Conservation (phyloP, 2,888 invertebrate genomes). For the Oeneis ivallda region DNA sequence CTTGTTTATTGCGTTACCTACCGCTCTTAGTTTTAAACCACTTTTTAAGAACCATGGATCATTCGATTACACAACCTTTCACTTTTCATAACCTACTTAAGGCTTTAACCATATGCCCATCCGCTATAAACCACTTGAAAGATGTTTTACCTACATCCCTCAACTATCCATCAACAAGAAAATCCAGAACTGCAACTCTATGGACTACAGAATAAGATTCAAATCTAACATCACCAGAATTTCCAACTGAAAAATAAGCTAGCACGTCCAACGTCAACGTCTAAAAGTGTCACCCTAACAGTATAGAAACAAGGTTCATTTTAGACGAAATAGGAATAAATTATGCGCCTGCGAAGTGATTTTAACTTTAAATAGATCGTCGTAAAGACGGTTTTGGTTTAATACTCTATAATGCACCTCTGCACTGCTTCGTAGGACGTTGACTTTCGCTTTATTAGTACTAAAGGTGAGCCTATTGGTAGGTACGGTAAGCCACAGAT, state of each 20-base stretch:
- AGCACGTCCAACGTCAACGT: conserved; percentile 27
- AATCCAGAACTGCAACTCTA: conserved; percentile 15
- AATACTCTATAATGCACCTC: conserved; percentile 28
- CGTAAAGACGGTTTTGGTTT: conserved; percentile 26
- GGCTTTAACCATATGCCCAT: conserved; percentile 39
- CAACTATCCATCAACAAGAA: conserved; percentile 1
- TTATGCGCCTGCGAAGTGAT: conserved; percentile 23
- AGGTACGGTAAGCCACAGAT: conserved; percentile 22
- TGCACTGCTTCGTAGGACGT: conserved; percentile 36
- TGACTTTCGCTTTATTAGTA: conserved; percentile 38
- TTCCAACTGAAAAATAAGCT: conserved; percentile 22
- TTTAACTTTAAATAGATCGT: conserved; percentile 22
- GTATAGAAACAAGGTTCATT: conserved; percentile 34
- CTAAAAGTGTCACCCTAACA: conserved; percentile 29
- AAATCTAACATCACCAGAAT: conserved; percentile 20
- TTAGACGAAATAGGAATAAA: conserved; percentile 30
- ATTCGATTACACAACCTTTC: conserved; percentile 49
- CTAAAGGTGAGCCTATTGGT: conserved; percentile 26
- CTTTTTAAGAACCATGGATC: conserved; percentile 40
- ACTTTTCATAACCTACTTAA: conserved; percentile 51
- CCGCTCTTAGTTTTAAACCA: conserved; percentile 39
- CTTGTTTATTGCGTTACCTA: conserved; percentile 36
- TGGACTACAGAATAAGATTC: conserved; percentile 20
- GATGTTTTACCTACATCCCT: conserved; percentile 27
- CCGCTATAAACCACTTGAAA: conserved; percentile 44